These are phyloP conservation scores for Bradypodion ventrale DNA, from an alignment of 2,797 vertebrate genomes.

Conservation along the genomic window DNA sequence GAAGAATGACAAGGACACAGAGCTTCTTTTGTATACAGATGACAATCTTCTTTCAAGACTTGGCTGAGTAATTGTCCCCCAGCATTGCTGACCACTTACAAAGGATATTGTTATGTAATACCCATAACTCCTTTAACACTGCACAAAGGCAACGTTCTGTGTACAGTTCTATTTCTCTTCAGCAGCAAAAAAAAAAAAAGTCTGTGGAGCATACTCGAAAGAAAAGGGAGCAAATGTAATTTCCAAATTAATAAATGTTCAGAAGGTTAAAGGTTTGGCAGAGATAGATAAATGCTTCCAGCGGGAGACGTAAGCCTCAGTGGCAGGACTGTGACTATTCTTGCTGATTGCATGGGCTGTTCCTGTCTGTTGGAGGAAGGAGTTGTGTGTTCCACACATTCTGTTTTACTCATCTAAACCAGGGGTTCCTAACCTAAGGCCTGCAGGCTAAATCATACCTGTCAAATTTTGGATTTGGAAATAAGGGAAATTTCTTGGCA, in stretches of 20 bases:
- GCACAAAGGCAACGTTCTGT: neutral
- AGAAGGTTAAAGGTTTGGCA: neutral
- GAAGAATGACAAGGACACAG: conserved; percentile 34
- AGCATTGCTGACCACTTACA: neutral
- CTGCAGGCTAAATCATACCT: too few relatives aligned
- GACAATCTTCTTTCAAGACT: conserved; percentile 42
- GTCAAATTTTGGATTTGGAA: too few relatives aligned
- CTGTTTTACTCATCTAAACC: too few relatives aligned
- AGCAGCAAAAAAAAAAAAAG: conserved; percentile 19
- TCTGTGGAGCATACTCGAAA: neutral
- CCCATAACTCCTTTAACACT: neutral
- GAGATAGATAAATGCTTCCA: neutral
- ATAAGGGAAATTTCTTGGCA: too few relatives aligned
- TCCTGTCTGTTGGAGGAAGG: neutral
- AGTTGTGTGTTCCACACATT: too few relatives aligned
- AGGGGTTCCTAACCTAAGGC: too few relatives aligned
- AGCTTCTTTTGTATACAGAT: conserved; percentile 24
- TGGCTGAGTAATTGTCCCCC: conserved; percentile 26
- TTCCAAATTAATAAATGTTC: neutral
- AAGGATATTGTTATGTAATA: accelerated
- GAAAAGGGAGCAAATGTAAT: neutral
- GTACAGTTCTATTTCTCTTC: neutral
- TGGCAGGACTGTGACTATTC: neutral
- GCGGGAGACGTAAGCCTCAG: neutral
- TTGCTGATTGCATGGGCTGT: too few relatives aligned